Evolutionary conservation across 2,888 invertebrate genomes (phyloP).

Genomic region (Leptodirus hochenwartii): DNA sequence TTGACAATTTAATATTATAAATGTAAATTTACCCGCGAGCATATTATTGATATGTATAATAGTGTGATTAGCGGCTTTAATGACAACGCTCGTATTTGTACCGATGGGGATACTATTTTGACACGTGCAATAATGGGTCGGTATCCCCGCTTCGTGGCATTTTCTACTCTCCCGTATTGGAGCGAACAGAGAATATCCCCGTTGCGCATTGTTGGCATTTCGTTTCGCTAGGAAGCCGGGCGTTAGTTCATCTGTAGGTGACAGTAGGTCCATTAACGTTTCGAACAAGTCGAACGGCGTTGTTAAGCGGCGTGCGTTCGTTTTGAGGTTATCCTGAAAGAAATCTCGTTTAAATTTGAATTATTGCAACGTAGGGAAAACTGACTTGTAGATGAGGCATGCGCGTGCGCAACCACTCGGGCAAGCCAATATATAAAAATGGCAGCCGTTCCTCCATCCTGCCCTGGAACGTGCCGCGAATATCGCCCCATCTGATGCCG

Average conservation of each 20-base stretch:
- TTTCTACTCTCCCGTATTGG: conserved; percentile 52
- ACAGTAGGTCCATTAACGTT: conserved; percentile 51
- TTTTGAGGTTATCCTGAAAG: conserved; percentile 41
- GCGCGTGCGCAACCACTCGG: conserved; percentile 53
- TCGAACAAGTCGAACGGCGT: conserved; percentile 73
- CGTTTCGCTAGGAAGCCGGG: conserved; percentile 25
- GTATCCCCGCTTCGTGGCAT: conserved; percentile 59
- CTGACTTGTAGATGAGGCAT: no score
- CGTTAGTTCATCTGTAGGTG: conserved; percentile 25
- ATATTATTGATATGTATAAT: conserved; percentile 22
- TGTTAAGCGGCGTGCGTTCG: conserved; percentile 52
- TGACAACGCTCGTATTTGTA: conserved; percentile 32
- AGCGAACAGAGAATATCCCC: conserved; percentile 61
- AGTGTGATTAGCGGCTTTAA: conserved; percentile 39
- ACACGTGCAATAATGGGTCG: conserved; percentile 80
- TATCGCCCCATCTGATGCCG: conserved; percentile 73
- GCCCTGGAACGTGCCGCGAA: conserved; percentile 69
- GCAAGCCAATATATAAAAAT: conserved; percentile 53
- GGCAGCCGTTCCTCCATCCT: conserved; percentile 78
- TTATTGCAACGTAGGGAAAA: no score
- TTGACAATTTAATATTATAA: no score
- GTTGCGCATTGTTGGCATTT: conserved; percentile 21
- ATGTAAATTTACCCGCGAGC: no score
- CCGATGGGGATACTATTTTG: conserved; percentile 42
- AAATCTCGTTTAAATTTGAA: conserved; percentile 41